phyloP scores from a whole-genome alignment of 2,797 vertebrate species.

The Sebastes ruberrimus region DNA sequence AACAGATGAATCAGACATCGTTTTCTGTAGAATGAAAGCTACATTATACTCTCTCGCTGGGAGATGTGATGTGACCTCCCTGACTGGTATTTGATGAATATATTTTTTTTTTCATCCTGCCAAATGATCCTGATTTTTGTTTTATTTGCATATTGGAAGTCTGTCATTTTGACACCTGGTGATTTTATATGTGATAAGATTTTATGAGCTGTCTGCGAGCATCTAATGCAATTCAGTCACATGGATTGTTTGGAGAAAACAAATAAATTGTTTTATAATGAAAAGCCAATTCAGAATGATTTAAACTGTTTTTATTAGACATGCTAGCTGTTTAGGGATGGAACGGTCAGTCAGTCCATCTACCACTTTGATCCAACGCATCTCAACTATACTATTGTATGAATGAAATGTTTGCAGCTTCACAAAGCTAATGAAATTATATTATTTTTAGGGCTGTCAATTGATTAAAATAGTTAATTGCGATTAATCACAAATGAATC shows the following conservation, averaged over 20 bases:
- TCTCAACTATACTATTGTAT: too few relatives aligned
- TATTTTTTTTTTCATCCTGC: neutral
- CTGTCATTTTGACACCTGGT: conserved; percentile 6
- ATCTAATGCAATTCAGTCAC: neutral
- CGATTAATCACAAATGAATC: too few relatives aligned
- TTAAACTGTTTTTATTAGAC: too few relatives aligned
- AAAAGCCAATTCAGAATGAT: neutral
- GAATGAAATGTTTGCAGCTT: too few relatives aligned
- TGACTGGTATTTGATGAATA: neutral
- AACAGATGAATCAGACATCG: conserved; percentile 7
- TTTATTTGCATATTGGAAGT: conserved; percentile 16
- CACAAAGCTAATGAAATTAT: too few relatives aligned
- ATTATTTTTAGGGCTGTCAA: too few relatives aligned
- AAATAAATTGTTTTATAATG: neutral
- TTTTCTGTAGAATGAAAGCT: neutral
- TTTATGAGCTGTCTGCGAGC: neutral
- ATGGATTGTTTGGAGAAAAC: neutral
- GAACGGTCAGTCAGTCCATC: too few relatives aligned
- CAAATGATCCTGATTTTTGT: neutral
- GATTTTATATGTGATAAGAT: conserved; percentile 1
- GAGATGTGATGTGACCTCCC: neutral
- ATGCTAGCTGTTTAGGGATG: too few relatives aligned
- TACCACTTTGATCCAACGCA: too few relatives aligned
- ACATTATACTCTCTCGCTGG: neutral
- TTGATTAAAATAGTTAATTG: too few relatives aligned